These are phyloP conservation scores for Semnornis frantzii DNA, from an alignment of 2,113 vertebrate genomes.

Conservation along the genomic window DNA sequence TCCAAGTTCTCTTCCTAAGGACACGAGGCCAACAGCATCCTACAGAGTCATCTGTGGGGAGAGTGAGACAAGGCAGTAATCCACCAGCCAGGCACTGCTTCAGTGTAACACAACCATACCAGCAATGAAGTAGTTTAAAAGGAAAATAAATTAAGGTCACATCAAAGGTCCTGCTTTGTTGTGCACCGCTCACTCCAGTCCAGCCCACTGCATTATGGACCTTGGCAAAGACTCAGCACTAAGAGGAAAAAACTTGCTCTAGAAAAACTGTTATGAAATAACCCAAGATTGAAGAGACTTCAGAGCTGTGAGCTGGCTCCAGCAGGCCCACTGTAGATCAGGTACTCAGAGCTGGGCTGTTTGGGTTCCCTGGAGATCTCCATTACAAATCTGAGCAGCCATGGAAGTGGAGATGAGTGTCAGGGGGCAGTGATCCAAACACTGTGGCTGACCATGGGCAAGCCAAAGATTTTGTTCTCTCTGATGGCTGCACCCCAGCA, in stretches of 20 bases:
- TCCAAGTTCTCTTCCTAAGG: conserved; percentile 64
- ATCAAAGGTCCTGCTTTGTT: conserved; percentile 57
- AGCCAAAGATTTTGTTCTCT: not conserved
- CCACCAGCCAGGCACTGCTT: conserved; percentile 56
- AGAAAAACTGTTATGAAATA: conserved; percentile 17
- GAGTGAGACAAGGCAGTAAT: conserved; percentile 20
- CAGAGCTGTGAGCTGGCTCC: not conserved
- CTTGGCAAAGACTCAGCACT: conserved; percentile 48
- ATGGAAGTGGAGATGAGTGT: not conserved
- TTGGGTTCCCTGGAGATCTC: not conserved
- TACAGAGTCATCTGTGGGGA: conserved; percentile 31
- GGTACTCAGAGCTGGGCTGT: not conserved
- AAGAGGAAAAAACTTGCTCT: conserved; percentile 50
- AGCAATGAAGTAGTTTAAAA: conserved; percentile 59
- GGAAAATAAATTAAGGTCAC: conserved; percentile 80
- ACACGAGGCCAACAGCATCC: conserved; percentile 60
- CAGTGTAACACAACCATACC: conserved; percentile 58
- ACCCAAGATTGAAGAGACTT: conserved; percentile 5
- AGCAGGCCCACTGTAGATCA: not conserved
- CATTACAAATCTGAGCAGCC: not conserved
- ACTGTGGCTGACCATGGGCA: not conserved
- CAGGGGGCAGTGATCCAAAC: not conserved
- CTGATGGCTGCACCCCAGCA: not conserved
- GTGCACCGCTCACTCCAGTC: conserved; percentile 1
- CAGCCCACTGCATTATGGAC: conserved; percentile 29